phyloP scores from a whole-genome alignment of 2,113 vertebrate species.

The Nibea coibor region DNA sequence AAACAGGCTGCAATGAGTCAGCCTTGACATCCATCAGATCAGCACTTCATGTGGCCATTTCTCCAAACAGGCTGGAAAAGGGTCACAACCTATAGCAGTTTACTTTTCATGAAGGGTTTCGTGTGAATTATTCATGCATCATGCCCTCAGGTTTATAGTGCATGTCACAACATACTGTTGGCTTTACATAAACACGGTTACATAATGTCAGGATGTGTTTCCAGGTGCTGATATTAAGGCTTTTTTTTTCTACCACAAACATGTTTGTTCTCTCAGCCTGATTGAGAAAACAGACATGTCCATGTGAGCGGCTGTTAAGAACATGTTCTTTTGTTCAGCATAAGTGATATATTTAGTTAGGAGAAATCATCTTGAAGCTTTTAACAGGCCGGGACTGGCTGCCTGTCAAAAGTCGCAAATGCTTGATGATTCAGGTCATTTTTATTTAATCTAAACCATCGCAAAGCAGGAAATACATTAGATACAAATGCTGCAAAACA shows the following conservation, averaged over 20 bases:
- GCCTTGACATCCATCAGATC: slow-evolving; percentile 57
- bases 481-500: slow-evolving; percentile 32
- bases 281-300: slow-evolving; percentile 68
- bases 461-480: slow-evolving; percentile 18
- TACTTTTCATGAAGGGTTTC: slow-evolving; percentile 60
- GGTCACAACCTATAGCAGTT: slow-evolving; percentile 58
- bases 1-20: slow-evolving; percentile 64
- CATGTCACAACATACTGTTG: slow-evolving; percentile 44
- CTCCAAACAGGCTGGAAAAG: slow-evolving; percentile 52
- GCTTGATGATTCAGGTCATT: slow-evolving; percentile 32
- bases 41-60: slow-evolving; percentile 48
- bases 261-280: slow-evolving; percentile 56
- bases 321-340: slow-evolving; percentile 48
- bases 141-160: slow-evolving; percentile 27
- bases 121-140: slow-evolving; percentile 41
- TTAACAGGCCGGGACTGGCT: slow-evolving; percentile 7
- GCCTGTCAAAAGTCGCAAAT: slow-evolving; percentile 31
- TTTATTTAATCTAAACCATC: slow-evolving; percentile 31
- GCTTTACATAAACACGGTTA: slow-evolving; percentile 50
- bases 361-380: slow-evolving; percentile 47
- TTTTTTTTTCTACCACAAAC: slow-evolving; percentile 39
- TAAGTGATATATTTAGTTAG: slow-evolving; percentile 49
- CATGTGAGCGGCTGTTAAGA: slow-evolving; percentile 42
- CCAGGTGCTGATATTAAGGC: slow-evolving; percentile 34
- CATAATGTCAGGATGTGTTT: slow-evolving; percentile 44